Percentiles rank a stretch among this genome's conserved stretches.
These are phyloP conservation scores for Dryobota labecula DNA, from an alignment of 2,888 invertebrate genomes.

Conservation along the genomic window DNA sequence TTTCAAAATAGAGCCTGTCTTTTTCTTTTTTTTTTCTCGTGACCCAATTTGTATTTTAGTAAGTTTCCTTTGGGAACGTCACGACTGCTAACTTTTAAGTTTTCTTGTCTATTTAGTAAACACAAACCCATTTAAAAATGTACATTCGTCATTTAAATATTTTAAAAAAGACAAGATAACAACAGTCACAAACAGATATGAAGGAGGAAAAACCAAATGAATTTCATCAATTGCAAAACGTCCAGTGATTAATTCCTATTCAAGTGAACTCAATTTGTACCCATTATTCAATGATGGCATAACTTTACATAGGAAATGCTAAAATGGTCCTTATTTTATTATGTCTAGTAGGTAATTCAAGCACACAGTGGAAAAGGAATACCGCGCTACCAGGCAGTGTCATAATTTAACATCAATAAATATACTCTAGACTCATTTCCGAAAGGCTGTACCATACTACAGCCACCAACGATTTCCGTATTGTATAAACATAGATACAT, in stretches of 20 bases:
- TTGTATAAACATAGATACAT: slow-evolving; percentile 67
- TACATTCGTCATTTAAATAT: too few species aligned
- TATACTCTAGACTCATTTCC: slow-evolving; percentile 40
- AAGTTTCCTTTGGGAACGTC: background rate
- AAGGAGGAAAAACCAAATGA: background rate
- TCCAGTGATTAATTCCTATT: background rate
- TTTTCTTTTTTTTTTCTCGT: too few species aligned
- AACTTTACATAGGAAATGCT: background rate
- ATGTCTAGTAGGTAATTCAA: background rate
- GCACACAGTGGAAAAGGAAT: slow-evolving; percentile 8
- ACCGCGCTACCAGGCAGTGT: slow-evolving; percentile 26
- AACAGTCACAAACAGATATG: background rate
- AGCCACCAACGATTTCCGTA: slow-evolving; percentile 53
- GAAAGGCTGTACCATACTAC: slow-evolving; percentile 12
- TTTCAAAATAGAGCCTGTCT: too few species aligned
- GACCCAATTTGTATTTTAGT: background rate
- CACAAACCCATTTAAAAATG: too few species aligned
- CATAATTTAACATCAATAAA: slow-evolving; percentile 46
- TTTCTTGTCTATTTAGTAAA: too few species aligned
- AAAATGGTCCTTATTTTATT: background rate
- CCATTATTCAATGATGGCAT: background rate
- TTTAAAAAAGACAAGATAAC: too few species aligned
- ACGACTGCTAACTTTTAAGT: too few species aligned
- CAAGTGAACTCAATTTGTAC: background rate
- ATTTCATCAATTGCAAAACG: background rate